Base-by-base conservation (phyloP, 2,888 invertebrate genomes). In the Celastrina argiolus region DNA sequence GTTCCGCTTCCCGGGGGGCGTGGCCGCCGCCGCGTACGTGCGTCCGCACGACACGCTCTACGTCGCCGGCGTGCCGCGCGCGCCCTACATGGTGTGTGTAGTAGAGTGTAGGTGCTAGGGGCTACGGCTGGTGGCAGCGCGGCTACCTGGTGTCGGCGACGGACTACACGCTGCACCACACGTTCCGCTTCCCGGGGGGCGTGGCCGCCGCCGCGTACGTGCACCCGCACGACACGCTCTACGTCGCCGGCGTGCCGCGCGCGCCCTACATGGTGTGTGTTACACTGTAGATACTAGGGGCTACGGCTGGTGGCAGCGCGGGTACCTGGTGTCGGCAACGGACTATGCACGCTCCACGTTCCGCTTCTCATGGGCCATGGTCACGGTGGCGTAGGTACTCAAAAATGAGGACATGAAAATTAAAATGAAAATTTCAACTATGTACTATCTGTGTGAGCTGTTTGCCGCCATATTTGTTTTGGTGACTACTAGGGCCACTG, bases 51-150 rank as follows among this genome's bases (percentile, higher is more conserved):
- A 90, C 69, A 80, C 94, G 14, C 78, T 95, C 59, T 92, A 94
- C 73, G 92, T 95, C 4, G 93, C 94, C 67, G 94, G 94, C 6
- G 85, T 92, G 63, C 87, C 89, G 1, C 70, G 78, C 2, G 82
- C 83, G 51, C 74, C 84, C 28, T 76, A 71, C 8, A 84, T 83
- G 76, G 84, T 82, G 65, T 2, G 56, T 14, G 14, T 39, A 39
- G 39, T 14, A 39, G 14, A 39, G 39, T 39, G 12, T 4, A 12
- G 92, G 93, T 74, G 95, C 95, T 5, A 84, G 88, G 63, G 82
- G 95, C 14, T 92, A 92, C 64, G 93, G 94, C 85, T 93, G 56
- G 92, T 95, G n/a, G n/a, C n/a, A n/a, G n/a, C n/a, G n/a, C n/a
- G n/a, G n/a, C n/a, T n/a, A n/a, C n/a, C n/a, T n/a, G n/a, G n/a